These are phyloP conservation scores for Leptobrachium ailaonicum DNA, from an alignment of 2,113 vertebrate genomes.

Conservation along the genomic window DNA sequence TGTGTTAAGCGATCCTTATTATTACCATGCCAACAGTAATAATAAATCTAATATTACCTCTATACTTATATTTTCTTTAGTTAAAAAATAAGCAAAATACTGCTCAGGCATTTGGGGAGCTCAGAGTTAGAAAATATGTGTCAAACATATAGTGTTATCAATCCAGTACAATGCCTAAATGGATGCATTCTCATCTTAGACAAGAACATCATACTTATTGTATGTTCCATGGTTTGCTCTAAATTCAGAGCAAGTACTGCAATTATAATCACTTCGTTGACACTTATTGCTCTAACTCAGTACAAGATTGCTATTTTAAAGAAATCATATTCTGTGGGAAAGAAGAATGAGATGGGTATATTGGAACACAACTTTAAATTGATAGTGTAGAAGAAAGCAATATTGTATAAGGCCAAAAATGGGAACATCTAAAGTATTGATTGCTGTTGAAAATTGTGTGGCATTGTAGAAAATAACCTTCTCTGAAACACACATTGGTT, in stretches of 20 bases:
- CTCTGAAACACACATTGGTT: background rate
- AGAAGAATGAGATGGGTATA: conserved; percentile 13
- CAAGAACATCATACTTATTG: too few species aligned
- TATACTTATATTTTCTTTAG: too few species aligned
- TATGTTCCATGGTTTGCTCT: background rate
- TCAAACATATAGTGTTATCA: too few species aligned
- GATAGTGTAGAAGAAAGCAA: conserved; percentile 14
- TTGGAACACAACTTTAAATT: conserved; percentile 32
- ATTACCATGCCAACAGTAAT: too few species aligned
- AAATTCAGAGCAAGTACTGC: background rate
- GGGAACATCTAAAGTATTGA: conserved; percentile 25
- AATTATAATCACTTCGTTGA: background rate
- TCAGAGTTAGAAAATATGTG: too few species aligned
- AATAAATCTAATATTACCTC: too few species aligned
- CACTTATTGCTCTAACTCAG: conserved; percentile 3
- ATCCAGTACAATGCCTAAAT: too few species aligned
- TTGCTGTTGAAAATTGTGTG: conserved; percentile 19
- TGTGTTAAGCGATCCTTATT: too few species aligned
- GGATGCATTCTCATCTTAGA: too few species aligned
- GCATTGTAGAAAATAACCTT: conserved; percentile 19
- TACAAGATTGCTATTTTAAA: conserved; percentile 8
- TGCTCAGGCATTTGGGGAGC: too few species aligned
- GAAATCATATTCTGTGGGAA: background rate
- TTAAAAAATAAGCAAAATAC: too few species aligned
- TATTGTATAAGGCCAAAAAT: conserved; percentile 25